A percentile compares a stretch with the other conserved stretches of the same genome.
These are phyloP conservation scores for Drosophila lutescens DNA, from an alignment of 2,888 invertebrate species.

Conservation along the genomic window DNA sequence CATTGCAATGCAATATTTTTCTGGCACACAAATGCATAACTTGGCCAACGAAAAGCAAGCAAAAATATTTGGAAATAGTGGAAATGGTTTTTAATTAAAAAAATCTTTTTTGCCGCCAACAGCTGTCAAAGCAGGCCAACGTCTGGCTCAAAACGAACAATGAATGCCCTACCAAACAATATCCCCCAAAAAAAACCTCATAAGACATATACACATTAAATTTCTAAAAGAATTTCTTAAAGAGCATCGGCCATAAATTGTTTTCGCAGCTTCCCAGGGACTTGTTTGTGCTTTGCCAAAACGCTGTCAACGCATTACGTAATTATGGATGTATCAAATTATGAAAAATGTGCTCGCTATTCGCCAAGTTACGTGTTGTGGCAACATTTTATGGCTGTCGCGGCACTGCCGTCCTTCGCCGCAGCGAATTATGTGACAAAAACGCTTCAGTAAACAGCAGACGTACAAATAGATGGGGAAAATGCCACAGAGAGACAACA, in stretches of 20 bases:
- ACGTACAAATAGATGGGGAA: slow-evolving; percentile 42
- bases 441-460: slow-evolving; percentile 49
- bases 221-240: slow-evolving; percentile 19
- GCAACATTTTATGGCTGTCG: slow-evolving; percentile 64
- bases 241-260: slow-evolving; percentile 23
- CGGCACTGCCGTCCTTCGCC: slow-evolving; percentile 35
- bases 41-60: slow-evolving; percentile 40
- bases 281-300: slow-evolving; percentile 23
- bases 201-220: slow-evolving; percentile 15
- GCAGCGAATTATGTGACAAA: slow-evolving; percentile 59
- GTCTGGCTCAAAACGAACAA: not conserved
- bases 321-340: slow-evolving; percentile 74
- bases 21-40: slow-evolving; percentile 47
- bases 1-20: slow-evolving; percentile 34
- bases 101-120: slow-evolving; percentile 16
- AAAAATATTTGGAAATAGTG: slow-evolving; percentile 22
- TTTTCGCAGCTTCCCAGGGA: slow-evolving; percentile 17
- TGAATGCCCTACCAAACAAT: slow-evolving; percentile 2
- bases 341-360: slow-evolving; percentile 66
- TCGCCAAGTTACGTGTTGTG: slow-evolving; percentile 63
- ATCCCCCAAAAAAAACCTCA: not conserved
- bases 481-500: slow-evolving; percentile 34
- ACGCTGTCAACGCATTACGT: slow-evolving; percentile 74
- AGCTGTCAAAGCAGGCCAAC: slow-evolving; percentile 17
- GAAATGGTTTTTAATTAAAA: slow-evolving; percentile 52